These are phyloP conservation scores for Glossosoma conforme DNA, from an alignment of 1,140 invertebrate genomes.

Conservation along the genomic window DNA sequence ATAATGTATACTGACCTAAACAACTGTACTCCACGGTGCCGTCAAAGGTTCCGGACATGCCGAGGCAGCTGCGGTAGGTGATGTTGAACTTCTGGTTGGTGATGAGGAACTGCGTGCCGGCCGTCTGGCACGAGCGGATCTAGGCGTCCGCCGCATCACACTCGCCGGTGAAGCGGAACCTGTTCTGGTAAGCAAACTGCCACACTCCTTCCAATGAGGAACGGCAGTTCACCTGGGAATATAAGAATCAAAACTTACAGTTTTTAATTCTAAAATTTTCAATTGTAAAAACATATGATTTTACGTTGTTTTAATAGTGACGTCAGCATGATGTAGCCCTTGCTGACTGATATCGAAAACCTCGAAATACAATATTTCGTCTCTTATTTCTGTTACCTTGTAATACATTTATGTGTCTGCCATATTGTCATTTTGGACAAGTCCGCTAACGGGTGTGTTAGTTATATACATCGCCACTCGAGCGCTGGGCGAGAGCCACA, in stretches of 20 bases:
- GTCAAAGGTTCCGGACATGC: conserved; percentile 77
- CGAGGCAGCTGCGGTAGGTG: conserved; percentile 83
- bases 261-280: conserved; percentile 1
- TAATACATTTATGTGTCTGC: too few species aligned
- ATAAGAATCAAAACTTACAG: too few species aligned
- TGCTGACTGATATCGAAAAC: neutral
- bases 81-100: conserved; percentile 97
- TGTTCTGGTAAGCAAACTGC: conserved; percentile 91
- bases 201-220: conserved; percentile 91
- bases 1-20: conserved; percentile 54
- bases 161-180: conserved; percentile 86
- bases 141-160: conserved; percentile 81
- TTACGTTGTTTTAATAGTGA: conserved; percentile 4
- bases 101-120: conserved; percentile 92
- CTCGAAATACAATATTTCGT: too few species aligned
- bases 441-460: too few species aligned
- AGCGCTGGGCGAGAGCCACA: too few species aligned
- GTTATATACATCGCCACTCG: too few species aligned
- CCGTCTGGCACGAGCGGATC: conserved; percentile 91
- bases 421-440: too few species aligned
- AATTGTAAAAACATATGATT: neutral
- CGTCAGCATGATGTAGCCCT: too few species aligned
- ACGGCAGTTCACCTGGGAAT: conserved; percentile 72
- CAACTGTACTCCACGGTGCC: conserved; percentile 91
- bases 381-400: too few species aligned